phyloP scores from a whole-genome alignment of 2,797 vertebrate genomes.

The Zenarchopterus dispar region DNA sequence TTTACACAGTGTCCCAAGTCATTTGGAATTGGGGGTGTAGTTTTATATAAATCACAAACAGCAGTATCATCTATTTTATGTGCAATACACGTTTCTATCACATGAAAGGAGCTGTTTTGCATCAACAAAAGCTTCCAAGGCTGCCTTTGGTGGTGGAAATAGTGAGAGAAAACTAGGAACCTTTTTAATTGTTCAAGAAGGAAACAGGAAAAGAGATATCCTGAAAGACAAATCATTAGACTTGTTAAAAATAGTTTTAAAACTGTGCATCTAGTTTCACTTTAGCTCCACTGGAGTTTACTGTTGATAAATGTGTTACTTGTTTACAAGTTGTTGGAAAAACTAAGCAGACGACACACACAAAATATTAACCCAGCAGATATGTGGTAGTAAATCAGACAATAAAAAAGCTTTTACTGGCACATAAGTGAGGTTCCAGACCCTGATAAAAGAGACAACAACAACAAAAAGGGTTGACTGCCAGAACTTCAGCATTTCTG shows the following conservation, averaged over 20 bases:
- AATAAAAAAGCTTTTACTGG: slow-evolving; percentile 4
- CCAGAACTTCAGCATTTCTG: slow-evolving; percentile 58
- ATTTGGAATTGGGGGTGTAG: too few relatives aligned
- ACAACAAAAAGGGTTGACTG: slow-evolving; percentile 40
- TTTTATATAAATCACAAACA: too few relatives aligned
- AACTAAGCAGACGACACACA: too few relatives aligned
- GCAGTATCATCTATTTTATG: neutral
- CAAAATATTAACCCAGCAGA: neutral
- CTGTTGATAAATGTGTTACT: neutral
- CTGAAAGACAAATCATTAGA: neutral
- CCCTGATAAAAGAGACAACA: slow-evolving; percentile 34
- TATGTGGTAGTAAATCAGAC: slow-evolving; percentile 4
- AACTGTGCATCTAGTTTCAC: neutral
- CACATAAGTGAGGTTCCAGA: slow-evolving; percentile 46
- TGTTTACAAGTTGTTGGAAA: neutral
- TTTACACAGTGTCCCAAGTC: too few relatives aligned
- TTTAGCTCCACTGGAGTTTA: too few relatives aligned
- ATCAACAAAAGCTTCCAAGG: slow-evolving; percentile 7
- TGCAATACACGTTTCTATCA: slow-evolving; percentile 9
- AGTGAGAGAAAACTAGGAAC: slow-evolving; percentile 35
- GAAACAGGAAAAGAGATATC: slow-evolving; percentile 6
- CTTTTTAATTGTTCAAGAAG: slow-evolving; percentile 15
- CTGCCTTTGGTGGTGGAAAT: neutral
- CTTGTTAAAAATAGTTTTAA: neutral
- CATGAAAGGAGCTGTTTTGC: slow-evolving; percentile 30